Evolutionary conservation across 2,113 vertebrate species (phyloP), one percentile per base, ranked within the genome.

Genomic region (Mola mola): DNA sequence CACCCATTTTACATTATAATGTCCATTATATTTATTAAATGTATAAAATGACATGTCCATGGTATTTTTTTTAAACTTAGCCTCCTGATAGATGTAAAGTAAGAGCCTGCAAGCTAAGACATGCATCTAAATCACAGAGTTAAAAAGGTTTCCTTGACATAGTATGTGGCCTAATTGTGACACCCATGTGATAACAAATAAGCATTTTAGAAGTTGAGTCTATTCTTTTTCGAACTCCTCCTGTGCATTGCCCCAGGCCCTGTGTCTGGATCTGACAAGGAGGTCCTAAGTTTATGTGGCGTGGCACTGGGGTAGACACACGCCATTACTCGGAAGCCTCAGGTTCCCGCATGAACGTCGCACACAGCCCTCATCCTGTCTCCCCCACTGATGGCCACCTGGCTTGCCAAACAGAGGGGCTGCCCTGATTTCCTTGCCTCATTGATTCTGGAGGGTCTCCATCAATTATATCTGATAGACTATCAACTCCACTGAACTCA

Each of bases 391-490:
- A 84, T 76, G 74, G 87, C 72, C 78, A 82, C 76, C 78, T 83
- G 69, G 79, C 69, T 81, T n/a, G 60, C 79, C 69, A 77, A 87
- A 78, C 63, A 85, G 82, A 76, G 75, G 83, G 85, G 78, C 66
- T 77, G 84, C 78, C 82, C 81, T 79, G 74, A 67, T 88, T 84
- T 85, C 47, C 50, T 57, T 80, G 87, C 85, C 78, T 88, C 87
- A 90, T 87, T 90, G 86, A 76, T 79, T 83, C 78, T 72, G 58
- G 70, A 87, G 79, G 78, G 79, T 90, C 81, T 84, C 75, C 78
- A 87, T 91, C 87, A 88, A 89, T 92, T 89, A 88, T 85, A 81
- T 70, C 62, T 72, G 74, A 87, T 87, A 68, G 79, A 74, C 83
- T 78, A 88, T 85, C 68, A 72, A 75, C 78, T 78, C 66, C 66